Conservation (phyloP, 2,888 invertebrate species). For the Nephrotoma guestfalica region DNA sequence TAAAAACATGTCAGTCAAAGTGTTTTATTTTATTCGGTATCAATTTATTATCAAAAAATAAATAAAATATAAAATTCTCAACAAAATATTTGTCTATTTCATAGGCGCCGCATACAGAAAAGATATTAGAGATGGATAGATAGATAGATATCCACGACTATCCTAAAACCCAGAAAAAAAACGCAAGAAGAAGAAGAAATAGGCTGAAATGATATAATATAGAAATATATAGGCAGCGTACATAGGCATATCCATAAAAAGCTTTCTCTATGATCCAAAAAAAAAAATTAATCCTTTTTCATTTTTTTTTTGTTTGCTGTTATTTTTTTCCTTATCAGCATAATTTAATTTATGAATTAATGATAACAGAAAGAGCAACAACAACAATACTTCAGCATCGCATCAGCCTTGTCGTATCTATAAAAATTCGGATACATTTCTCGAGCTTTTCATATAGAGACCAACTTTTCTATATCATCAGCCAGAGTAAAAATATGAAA, state of each 20-base stretch:
- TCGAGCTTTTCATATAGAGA: not conserved
- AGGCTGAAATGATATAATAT: not conserved
- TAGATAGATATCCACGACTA: not conserved
- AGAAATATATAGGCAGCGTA: not conserved
- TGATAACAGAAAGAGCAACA: not conserved
- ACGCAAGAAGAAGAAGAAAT: not conserved
- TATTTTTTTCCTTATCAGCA: not conserved
- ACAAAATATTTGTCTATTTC: not conserved
- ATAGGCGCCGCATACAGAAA: not conserved
- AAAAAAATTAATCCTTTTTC: not conserved
- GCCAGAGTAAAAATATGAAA: not conserved
- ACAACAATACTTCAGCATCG: not conserved
- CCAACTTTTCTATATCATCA: not conserved
- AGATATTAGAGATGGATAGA: not conserved
- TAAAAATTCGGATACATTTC: not conserved
- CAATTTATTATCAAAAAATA: not conserved
- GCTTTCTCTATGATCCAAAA: not conserved
- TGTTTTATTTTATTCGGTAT: not conserved
- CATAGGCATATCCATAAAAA: not conserved
- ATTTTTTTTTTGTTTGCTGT: not conserved
- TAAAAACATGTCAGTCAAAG: not conserved
- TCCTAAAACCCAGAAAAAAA: not conserved
- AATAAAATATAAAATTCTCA: not conserved
- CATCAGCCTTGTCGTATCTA: not conserved
- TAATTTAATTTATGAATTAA: not conserved